These are phyloP conservation scores for Athene noctua DNA, from an alignment of 2,113 vertebrate species.

Conservation along the genomic window DNA sequence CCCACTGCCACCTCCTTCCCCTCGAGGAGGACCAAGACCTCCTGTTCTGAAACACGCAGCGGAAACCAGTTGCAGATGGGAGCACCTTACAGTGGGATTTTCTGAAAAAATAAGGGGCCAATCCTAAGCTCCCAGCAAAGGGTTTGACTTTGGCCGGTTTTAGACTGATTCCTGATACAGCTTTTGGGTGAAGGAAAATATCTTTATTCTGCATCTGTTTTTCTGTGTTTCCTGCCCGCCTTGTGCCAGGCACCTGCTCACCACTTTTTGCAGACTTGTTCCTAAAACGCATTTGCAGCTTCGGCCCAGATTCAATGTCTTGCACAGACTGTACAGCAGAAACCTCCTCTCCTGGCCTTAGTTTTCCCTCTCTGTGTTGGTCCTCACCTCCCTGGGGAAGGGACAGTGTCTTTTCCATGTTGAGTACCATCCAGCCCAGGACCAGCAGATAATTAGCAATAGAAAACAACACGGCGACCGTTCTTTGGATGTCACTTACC, in stretches of 20 bases:
- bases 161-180: not conserved
- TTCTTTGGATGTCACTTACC: not conserved
- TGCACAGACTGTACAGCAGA: not conserved
- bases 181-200: not conserved
- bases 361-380: not conserved
- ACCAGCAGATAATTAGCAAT: not conserved
- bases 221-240: not conserved
- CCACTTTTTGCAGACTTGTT: not conserved
- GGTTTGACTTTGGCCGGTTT: not conserved
- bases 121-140: not conserved
- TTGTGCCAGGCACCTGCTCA: not conserved
- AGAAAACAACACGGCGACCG: not conserved
- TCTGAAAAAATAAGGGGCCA: not conserved
- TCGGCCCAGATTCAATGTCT: not conserved
- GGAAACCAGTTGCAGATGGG: accelerated
- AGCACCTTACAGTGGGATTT: not conserved
- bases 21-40: not conserved
- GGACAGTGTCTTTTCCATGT: not conserved
- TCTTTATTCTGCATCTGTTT: not conserved
- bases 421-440: not conserved
- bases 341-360: not conserved
- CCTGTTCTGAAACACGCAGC: not conserved
- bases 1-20: not conserved
- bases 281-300: not conserved
- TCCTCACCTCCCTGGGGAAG: not conserved